Evolutionary conservation across 2,888 invertebrate species (phyloP), one percentile per base, ranked within the genome.

Genomic region (Axea sp.): DNA sequence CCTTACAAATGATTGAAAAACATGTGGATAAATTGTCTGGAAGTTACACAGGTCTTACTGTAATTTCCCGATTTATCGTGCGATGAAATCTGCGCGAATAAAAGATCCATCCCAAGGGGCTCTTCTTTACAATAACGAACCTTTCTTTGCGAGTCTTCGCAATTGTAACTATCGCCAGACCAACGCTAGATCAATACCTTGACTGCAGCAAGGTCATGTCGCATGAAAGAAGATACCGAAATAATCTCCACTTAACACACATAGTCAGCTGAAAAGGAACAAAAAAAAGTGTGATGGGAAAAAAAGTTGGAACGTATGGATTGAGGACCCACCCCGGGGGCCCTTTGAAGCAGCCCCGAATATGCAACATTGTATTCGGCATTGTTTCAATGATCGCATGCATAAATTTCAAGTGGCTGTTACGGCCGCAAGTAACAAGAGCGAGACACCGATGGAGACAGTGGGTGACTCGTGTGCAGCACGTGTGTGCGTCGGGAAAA

Each of bases 401-500:
- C 59, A 59, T 49, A 55, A 51, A 65, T 59, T 64, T 53, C 35
- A 49, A 69, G 74, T 69, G 74, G 65, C 45, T 37, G 45, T 49
- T 33, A 45, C 39, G 39, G 53, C 43, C 73, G 55, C 55, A 31
- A 55, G 41, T 37, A 62, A 64, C 22, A 49, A 60, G 43, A 53
- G 47, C 9, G 35, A 45, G 37, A 37, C 59, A 45, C 30, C 33
- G 26, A 33, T 30, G 33, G 28, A 53, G 43, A 24, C 26, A 22
- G 31, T 33, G 14, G 43, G 57, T 9, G 62, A 26, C 55, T 55
- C 60, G 62, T 68, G 68, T 30, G 26, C 8, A 39, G 51, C 73
- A 69, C 73, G 68, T 64, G 73, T 69, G 7, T 30, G 31, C 45
- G 22, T 30, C 39, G 64, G 47, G 53, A 71, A 74, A 75, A 76